Base-by-base conservation (phyloP, 2,888 invertebrate genomes). In the Hypomecis punctinalis region DNA sequence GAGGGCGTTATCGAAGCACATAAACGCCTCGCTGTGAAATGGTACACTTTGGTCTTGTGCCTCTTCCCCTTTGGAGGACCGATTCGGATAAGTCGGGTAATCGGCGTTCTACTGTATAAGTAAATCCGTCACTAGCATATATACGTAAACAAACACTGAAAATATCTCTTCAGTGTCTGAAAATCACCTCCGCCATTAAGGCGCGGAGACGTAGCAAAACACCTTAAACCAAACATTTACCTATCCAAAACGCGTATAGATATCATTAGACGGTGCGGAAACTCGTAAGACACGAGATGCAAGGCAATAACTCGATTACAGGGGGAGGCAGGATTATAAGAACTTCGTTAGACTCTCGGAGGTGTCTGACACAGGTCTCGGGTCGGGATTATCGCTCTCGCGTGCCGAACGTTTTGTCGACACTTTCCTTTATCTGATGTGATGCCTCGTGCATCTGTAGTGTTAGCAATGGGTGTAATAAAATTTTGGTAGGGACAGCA, bases 321-420 rank as follows among this genome's bases (percentile, higher is more conserved):
- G 75, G 77, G 74, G 76, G 75, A 76, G 77, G 80, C 78, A 82
- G 86, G 91, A 89, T 91, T 90, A 89, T 87, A 89, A 89, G 91
- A 91, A 92, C 91, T 91, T 92, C 90, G 91, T 91, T 91, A 92
- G 90, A 82, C 86, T 86, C 85, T 77, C 85, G 88, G 83, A 91
- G 91, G 90, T 91, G 90, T 89, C 88, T 89, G 85, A 87, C 85
- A 88, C 88, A 81, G 84, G 82, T 85, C 83, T 23, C 23, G 23
- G 23, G 39, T 83, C 84, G 81, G 86, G 90, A 90, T 91, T 91
- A 91, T 88, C 87, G 55, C 58, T 85, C 86, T 85, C 82, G 85
- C 86, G 82, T 85, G 81, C 78, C 86, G 81, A 84, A 80, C 81
- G 85, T 86, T 86, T 88, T 85, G 85, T 83, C 84, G 80, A 79